A percentile compares a stretch with the other conserved stretches of the same genome.
These are phyloP conservation scores for Polyergus mexicanus DNA, from an alignment of 1,140 invertebrate genomes.

Conservation along the genomic window DNA sequence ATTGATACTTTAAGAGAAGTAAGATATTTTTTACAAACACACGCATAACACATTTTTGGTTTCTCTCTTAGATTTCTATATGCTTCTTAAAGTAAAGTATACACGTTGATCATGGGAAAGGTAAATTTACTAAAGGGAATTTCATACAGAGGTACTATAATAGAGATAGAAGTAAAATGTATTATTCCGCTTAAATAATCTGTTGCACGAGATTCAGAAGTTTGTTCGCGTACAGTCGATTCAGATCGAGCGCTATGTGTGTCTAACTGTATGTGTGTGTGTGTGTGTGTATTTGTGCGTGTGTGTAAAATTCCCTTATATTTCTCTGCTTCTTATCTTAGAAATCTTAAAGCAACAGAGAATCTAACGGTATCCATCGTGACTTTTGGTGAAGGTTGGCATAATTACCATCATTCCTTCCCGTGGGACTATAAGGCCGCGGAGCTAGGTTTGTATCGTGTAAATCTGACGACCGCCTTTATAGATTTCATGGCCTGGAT, in stretches of 20 bases:
- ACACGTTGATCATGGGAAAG: background rate
- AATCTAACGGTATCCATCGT: constrained; percentile 84
- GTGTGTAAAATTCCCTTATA: background rate
- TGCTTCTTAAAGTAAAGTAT: background rate
- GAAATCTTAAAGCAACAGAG: constrained; percentile 87
- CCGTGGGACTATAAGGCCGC: constrained; percentile 89
- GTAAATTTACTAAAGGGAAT: constrained; percentile 31
- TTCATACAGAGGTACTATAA: constrained; percentile 2
- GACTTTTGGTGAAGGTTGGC: constrained; percentile 88
- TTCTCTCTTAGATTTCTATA: too few relatives aligned
- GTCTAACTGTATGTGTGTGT: too few relatives aligned
- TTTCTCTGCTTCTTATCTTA: constrained; percentile 80
- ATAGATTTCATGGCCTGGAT: constrained; percentile 88
- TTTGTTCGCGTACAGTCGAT: constrained; percentile 12
- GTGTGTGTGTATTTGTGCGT: too few relatives aligned
- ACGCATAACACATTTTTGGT: too few relatives aligned
- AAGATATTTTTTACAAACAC: background rate
- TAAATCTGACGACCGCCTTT: constrained; percentile 88
- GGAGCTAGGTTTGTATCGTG: constrained; percentile 85
- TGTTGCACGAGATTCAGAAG: constrained; percentile 40
- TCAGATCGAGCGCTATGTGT: background rate
- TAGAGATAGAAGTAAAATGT: constrained; percentile 10
- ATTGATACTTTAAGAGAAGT: background rate
- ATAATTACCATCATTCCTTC: constrained; percentile 92
- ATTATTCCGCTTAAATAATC: constrained; percentile 56